Conservation (phyloP, 2,888 invertebrate genomes). For the Trimorus sp. region DNA sequence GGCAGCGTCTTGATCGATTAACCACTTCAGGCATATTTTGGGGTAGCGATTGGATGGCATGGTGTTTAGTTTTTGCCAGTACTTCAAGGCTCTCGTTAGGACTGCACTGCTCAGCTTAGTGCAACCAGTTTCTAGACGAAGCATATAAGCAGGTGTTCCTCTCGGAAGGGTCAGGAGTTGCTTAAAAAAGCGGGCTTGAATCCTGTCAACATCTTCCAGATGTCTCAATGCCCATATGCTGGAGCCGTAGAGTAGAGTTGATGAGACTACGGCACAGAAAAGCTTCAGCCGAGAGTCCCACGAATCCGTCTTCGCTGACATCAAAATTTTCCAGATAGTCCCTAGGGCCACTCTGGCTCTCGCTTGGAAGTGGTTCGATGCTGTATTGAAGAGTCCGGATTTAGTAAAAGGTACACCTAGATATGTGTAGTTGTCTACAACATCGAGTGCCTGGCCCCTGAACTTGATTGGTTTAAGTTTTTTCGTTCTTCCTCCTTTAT, state of each 20-base stretch:
- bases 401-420: conserved; percentile 39
- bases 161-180: neutral
- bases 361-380: too few species aligned
- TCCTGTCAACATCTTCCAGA: conserved; percentile 10
- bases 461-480: conserved; percentile 6
- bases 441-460: neutral
- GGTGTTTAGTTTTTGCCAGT: neutral
- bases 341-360: too few species aligned
- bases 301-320: conserved; percentile 12
- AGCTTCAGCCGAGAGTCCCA: conserved; percentile 24
- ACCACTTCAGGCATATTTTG: neutral
- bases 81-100: neutral
- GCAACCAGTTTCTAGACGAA: conserved; percentile 2
- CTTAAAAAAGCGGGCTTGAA: conserved; percentile 12
- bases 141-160: conserved; percentile 3
- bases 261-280: conserved; percentile 24
- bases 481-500: conserved; percentile 25
- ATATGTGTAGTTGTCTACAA: conserved; percentile 24
- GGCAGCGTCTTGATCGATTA: neutral
- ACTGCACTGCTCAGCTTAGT: conserved; percentile 2
- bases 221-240: conserved; percentile 8
- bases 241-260: conserved; percentile 6
- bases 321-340: too few species aligned
- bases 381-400: conserved; percentile 24
- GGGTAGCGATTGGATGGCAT: too few species aligned